phyloP scores from a whole-genome alignment of 2,888 invertebrate species.

The Eumacrocentrus americanus region DNA sequence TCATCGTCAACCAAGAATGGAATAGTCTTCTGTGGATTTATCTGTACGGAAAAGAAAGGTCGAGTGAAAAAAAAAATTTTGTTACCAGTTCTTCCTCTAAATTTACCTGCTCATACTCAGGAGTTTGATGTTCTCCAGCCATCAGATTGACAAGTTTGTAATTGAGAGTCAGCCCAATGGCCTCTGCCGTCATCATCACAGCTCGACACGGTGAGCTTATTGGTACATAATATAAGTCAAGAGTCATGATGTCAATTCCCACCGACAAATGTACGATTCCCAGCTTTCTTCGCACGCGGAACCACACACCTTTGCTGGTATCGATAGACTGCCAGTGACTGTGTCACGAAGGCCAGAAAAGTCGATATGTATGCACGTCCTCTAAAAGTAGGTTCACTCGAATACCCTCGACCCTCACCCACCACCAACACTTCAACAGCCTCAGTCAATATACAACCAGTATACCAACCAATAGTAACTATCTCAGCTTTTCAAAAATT shows the following conservation, averaged over 20 bases:
- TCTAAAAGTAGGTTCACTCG: neutral
- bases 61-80: neutral
- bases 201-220: conserved; percentile 58
- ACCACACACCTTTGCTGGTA: too few relatives aligned
- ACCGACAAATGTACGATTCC: too few relatives aligned
- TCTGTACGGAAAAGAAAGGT: conserved; percentile 37
- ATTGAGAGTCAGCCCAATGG: conserved; percentile 57
- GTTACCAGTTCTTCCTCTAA: neutral
- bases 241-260: conserved; percentile 45
- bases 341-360: neutral
- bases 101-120: conserved; percentile 58
- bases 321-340: neutral
- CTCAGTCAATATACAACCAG: neutral
- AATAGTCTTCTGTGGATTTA: conserved; percentile 51
- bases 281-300: too few relatives aligned
- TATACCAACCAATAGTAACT: neutral
- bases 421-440: neutral
- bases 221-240: conserved; percentile 52
- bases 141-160: conserved; percentile 52
- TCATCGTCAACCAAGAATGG: conserved; percentile 55
- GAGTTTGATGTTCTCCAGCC: conserved; percentile 55
- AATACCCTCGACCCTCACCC: neutral
- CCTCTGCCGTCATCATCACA: conserved; percentile 57
- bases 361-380: neutral
- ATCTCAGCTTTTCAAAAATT: neutral